Evolutionary conservation across 23 tunicate genomes (phyloP).

Genomic region (Trididemnum clinides): DNA sequence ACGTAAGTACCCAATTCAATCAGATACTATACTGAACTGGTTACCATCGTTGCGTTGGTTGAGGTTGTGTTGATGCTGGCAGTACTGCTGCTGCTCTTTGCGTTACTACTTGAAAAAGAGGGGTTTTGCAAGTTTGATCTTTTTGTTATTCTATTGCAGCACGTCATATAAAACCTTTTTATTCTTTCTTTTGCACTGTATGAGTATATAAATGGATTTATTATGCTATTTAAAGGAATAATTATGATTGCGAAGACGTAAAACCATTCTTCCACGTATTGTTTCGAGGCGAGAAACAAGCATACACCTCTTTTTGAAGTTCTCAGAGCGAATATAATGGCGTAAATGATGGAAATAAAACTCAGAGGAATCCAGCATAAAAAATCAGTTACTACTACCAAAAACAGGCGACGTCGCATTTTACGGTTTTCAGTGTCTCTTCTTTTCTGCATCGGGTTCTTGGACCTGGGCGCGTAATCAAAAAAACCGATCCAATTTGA

Average conservation of each 20-base stretch:
- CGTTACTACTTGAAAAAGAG: too few relatives aligned
- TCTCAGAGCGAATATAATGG: neutral
- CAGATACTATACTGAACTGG: too few relatives aligned
- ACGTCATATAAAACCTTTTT: too few relatives aligned
- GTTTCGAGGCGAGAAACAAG: neutral
- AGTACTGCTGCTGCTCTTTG: too few relatives aligned
- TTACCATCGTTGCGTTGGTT: too few relatives aligned
- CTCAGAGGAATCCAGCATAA: conserved; percentile 31
- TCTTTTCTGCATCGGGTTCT: neutral
- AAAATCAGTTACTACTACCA: conserved; percentile 32
- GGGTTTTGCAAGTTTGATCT: too few relatives aligned
- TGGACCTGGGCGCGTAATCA: neutral
- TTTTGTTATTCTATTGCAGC: too few relatives aligned
- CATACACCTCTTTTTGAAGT: neutral
- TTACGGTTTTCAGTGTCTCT: conserved; percentile 7
- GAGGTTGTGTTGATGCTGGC: too few relatives aligned
- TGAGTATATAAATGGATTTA: conserved; percentile 21
- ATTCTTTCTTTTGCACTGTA: neutral
- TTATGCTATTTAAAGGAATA: conserved; percentile 3
- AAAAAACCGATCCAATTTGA: neutral
- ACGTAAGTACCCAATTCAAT: too few relatives aligned
- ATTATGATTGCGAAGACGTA: neutral
- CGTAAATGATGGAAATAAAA: neutral
- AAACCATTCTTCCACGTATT: conserved; percentile 15
- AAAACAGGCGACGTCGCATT: conserved; percentile 9